These are phyloP conservation scores for Brachypterus glaber DNA, from an alignment of 2,888 invertebrate species.

Conservation along the genomic window DNA sequence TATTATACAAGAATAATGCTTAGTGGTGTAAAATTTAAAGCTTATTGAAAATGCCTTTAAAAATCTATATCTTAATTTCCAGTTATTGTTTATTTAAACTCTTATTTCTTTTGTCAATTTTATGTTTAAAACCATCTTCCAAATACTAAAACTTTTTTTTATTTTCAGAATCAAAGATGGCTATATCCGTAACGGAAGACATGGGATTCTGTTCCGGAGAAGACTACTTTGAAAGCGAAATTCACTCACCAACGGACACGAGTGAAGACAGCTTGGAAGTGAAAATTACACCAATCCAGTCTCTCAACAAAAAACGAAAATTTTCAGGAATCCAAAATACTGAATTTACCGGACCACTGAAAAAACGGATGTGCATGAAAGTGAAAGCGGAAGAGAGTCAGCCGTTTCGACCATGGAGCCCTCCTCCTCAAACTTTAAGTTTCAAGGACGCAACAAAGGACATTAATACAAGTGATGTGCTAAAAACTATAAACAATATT, in stretches of 20 bases:
- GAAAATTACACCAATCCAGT: conserved; percentile 49
- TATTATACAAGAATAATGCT: too few species aligned
- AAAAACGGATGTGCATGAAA: conserved; percentile 59
- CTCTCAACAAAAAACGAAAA: conserved; percentile 57
- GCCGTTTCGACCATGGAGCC: conserved; percentile 60
- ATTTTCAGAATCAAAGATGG: conserved; percentile 47
- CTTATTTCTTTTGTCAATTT: background rate
- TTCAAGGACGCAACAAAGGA: conserved; percentile 1
- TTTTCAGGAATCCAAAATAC: conserved; percentile 51
- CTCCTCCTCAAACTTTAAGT: conserved; percentile 19
- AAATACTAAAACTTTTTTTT: conserved; percentile 23
- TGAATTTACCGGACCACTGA: conserved; percentile 51
- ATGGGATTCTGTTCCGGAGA: conserved; percentile 61
- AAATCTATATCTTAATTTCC: too few species aligned
- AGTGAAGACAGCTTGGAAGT: conserved; percentile 59
- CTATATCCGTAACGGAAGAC: conserved; percentile 43
- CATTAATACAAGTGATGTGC: conserved; percentile 13
- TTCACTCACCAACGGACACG: conserved; percentile 53
- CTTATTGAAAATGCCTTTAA: too few species aligned
- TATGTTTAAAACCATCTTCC: background rate
- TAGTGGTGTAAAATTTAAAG: too few species aligned
- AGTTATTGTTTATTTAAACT: too few species aligned
- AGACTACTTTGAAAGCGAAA: conserved; percentile 39
- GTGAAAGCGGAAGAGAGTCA: conserved; percentile 37
- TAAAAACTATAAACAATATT: background rate